A percentile compares a stretch with the other conserved stretches of the same genome.
These are phyloP conservation scores for Clanis bilineata DNA, from an alignment of 2,888 invertebrate species.

Conservation along the genomic window DNA sequence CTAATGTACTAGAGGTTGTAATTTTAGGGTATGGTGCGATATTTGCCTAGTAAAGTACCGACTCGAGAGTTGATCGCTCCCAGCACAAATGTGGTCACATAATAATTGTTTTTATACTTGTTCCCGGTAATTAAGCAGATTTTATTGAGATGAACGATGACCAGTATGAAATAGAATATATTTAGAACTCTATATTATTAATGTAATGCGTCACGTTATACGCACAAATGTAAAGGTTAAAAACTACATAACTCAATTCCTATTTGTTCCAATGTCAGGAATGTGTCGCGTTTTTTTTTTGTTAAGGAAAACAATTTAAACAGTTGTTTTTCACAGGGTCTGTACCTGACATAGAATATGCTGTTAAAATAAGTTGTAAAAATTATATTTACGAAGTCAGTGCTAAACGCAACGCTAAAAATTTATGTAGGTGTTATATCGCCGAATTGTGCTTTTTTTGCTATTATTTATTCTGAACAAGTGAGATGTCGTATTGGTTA, in stretches of 20 bases:
- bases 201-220: neutral
- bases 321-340: constrained; percentile 13
- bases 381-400: neutral
- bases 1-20: constrained; percentile 33
- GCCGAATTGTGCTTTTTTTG: neutral
- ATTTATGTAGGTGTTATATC: neutral
- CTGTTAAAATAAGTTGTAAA: constrained; percentile 2
- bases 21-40: constrained; percentile 67
- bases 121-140: constrained; percentile 11
- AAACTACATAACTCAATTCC: neutral
- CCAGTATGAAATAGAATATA: neutral
- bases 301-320: neutral
- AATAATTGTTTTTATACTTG: constrained; percentile 13
- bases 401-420: neutral
- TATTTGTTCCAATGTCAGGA: neutral
- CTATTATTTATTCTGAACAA: neutral
- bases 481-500: neutral
- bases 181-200: constrained; percentile 13
- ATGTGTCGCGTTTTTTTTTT: neutral
- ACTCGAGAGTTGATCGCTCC: constrained; percentile 40
- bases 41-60: constrained; percentile 61
- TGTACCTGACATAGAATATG: constrained; percentile 10
- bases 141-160: constrained; percentile 3
- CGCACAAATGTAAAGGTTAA: neutral
- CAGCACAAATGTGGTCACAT: constrained; percentile 70